These are phyloP conservation scores for Sogatella furcifera DNA, from an alignment of 1,140 invertebrate genomes.

Conservation along the genomic window DNA sequence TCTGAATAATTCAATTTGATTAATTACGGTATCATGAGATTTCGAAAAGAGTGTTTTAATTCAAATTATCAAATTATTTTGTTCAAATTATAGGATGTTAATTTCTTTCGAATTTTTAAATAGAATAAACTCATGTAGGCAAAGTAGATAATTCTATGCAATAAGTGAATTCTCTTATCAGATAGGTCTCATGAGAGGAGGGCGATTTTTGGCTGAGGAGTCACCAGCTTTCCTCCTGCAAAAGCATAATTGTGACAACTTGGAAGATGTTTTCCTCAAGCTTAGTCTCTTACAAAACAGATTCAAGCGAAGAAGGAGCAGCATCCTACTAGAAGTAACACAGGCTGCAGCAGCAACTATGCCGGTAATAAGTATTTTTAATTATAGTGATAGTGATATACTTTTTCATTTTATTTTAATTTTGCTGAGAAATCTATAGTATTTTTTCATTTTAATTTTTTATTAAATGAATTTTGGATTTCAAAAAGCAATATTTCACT, in stretches of 20 bases:
- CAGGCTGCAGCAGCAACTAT: slow-evolving; percentile 21
- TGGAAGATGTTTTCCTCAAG: slow-evolving; percentile 53
- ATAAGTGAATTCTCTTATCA: slow-evolving; percentile 23
- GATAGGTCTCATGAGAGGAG: slow-evolving; percentile 52
- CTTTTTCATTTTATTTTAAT: background rate
- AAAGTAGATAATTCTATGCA: too few species aligned
- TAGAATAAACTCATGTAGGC: too few species aligned
- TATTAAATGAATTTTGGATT: too few species aligned
- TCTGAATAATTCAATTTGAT: too few species aligned
- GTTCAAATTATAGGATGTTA: too few species aligned
- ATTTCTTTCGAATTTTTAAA: too few species aligned
- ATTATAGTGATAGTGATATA: background rate
- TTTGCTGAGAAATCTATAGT: background rate
- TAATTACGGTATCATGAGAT: too few species aligned
- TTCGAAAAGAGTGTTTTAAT: too few species aligned
- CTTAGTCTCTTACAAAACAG: slow-evolving; percentile 61
- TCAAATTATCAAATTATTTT: too few species aligned
- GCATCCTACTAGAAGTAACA: slow-evolving; percentile 58
- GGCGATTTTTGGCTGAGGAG: slow-evolving; percentile 47
- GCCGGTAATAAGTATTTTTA: slow-evolving; percentile 20
- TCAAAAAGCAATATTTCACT: too few species aligned
- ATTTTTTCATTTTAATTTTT: too few species aligned
- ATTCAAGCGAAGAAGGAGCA: slow-evolving; percentile 62
- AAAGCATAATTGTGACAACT: slow-evolving; percentile 35
- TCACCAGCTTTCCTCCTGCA: slow-evolving; percentile 40